A percentile compares a stretch with the other conserved stretches of the same genome.
phyloP scores from a whole-genome alignment of 2,797 vertebrate species.

The Picus viridis region DNA sequence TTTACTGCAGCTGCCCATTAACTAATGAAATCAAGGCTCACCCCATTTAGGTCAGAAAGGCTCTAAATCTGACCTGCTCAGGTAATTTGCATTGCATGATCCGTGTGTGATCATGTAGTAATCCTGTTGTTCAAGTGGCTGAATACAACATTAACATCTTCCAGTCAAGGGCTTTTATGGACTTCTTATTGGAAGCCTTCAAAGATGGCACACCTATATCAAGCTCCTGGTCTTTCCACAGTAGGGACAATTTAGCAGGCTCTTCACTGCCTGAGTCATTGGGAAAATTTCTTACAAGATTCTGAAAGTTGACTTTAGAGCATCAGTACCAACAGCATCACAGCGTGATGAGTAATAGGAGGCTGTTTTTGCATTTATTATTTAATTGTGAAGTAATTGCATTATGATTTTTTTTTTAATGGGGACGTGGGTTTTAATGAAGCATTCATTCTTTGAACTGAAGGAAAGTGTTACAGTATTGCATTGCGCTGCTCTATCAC shows the following conservation, averaged over 20 bases:
- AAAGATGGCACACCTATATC: background rate
- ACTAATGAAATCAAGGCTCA: background rate
- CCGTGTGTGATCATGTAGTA: background rate
- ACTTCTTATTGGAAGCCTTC: background rate
- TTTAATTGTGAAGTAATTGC: constrained; percentile 13
- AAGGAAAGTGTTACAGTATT: background rate
- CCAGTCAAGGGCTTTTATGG: background rate
- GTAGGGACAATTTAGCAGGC: background rate
- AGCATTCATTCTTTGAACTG: background rate
- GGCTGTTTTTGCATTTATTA: background rate
- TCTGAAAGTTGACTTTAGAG: background rate
- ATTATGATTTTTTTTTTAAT: background rate
- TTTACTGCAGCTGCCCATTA: background rate
- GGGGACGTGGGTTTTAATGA: background rate
- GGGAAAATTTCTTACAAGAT: background rate
- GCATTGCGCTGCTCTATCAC: constrained; percentile 10
- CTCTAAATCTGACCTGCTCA: background rate
- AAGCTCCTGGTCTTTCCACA: background rate
- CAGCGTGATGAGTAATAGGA: background rate
- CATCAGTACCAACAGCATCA: background rate
- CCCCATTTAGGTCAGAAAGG: background rate
- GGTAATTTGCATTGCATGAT: background rate
- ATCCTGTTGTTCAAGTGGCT: background rate
- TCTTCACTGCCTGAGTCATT: background rate
- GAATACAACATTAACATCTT: background rate